phyloP scores from a whole-genome alignment of 2,888 invertebrate species.

The Scaptodrosophila latifasciaeformis region DNA sequence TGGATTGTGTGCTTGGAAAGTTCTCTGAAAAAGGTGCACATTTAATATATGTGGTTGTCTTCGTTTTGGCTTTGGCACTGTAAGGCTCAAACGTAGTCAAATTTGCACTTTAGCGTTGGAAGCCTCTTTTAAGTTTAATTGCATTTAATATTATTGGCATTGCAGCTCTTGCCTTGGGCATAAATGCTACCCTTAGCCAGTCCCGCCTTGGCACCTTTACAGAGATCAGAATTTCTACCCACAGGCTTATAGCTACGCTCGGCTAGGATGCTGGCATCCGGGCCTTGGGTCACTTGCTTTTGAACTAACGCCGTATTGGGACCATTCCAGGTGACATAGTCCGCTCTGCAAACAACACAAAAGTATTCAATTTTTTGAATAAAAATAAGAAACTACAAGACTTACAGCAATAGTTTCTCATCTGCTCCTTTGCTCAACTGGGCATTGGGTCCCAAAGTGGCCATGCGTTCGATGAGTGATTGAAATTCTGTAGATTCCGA shows the following conservation, averaged over 20 bases:
- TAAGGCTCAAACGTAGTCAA: too few relatives aligned
- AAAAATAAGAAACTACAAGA: background rate
- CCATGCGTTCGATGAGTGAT: constrained; percentile 70
- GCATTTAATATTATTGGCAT: constrained; percentile 73
- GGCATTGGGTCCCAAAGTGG: constrained; percentile 82
- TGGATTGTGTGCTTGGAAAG: constrained; percentile 48
- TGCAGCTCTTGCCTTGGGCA: constrained; percentile 76
- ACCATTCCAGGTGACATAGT: constrained; percentile 90
- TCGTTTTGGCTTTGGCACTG: constrained; percentile 51
- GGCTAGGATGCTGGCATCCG: constrained; percentile 76
- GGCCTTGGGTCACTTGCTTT: constrained; percentile 77
- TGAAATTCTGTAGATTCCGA: constrained; percentile 70
- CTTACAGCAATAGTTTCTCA: constrained; percentile 86
- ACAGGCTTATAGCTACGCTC: constrained; percentile 77
- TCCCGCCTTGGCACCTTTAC: constrained; percentile 83
- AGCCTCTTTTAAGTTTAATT: constrained; percentile 51
- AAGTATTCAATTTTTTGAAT: background rate
- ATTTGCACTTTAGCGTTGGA: constrained; percentile 42
- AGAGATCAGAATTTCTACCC: constrained; percentile 81
- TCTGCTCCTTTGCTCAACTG: constrained; percentile 86
- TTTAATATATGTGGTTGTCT: too few relatives aligned
- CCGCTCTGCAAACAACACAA: constrained; percentile 77
- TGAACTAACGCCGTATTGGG: constrained; percentile 80
- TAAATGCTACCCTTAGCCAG: constrained; percentile 88
- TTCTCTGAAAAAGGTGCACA: background rate